Percentiles rank a stretch among this genome's conserved stretches.
phyloP scores from a whole-genome alignment of 1,140 invertebrate genomes.

The Acyrthosiphon pisum region DNA sequence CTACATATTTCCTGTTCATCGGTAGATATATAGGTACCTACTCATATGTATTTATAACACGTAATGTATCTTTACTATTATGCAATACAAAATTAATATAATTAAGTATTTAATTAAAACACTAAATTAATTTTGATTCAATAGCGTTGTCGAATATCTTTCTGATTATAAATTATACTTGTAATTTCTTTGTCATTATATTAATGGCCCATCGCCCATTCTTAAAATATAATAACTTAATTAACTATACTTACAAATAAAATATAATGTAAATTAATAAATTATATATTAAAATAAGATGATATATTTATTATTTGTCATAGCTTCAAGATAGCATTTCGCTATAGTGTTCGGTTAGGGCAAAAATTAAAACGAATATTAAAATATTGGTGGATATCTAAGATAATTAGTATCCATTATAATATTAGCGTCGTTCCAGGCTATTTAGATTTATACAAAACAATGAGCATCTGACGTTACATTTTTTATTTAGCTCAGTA shows the following conservation, averaged over 20 bases:
- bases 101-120: neutral
- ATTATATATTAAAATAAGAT: no score
- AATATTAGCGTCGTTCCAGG: neutral
- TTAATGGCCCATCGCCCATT: no score
- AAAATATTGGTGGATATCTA: neutral
- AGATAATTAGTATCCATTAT: neutral
- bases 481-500: neutral
- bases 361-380: neutral
- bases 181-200: no score
- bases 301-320: neutral
- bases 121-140: neutral
- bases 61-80: neutral
- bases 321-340: neutral
- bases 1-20: no score
- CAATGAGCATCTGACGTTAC: neutral
- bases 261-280: no score
- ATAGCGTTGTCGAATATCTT: neutral
- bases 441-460: neutral
- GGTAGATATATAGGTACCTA: no score
- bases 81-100: no score
- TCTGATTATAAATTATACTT: no score
- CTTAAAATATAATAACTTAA: no score
- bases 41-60: no score
- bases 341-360: no score
- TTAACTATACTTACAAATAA: no score